These are phyloP conservation scores for Thelaira solivaga DNA, from an alignment of 2,888 invertebrate genomes.

Conservation along the genomic window DNA sequence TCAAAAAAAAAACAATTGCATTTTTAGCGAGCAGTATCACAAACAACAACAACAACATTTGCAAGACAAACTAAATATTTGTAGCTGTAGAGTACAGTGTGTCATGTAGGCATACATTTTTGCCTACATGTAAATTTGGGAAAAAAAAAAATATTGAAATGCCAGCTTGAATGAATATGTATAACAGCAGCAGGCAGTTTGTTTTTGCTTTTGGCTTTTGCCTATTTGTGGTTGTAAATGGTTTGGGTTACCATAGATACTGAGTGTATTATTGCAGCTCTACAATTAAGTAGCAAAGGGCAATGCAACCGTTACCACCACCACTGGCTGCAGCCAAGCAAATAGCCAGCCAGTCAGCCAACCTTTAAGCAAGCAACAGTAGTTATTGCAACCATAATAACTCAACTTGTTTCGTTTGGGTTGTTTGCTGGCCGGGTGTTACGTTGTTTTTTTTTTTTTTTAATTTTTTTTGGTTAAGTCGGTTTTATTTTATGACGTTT, in stretches of 20 bases:
- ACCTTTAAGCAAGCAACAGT: conserved; percentile 25
- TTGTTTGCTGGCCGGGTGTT: conserved; percentile 22
- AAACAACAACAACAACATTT: conserved; percentile 19
- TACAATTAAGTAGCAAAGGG: conserved; percentile 33
- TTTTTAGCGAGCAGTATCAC: conserved; percentile 44
- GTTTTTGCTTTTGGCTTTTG: too few relatives aligned
- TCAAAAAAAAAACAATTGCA: conserved; percentile 33
- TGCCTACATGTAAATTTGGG: too few relatives aligned
- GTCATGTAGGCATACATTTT: not conserved
- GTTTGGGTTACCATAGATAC: conserved; percentile 27
- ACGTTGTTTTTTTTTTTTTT: not conserved
- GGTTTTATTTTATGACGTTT: conserved; percentile 64
- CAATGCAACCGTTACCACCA: not conserved
- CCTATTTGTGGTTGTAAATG: not conserved
- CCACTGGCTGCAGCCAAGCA: conserved; percentile 1
- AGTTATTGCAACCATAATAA: conserved; percentile 29
- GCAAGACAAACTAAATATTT: not conserved
- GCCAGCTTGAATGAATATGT: not conserved
- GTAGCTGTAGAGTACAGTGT: not conserved
- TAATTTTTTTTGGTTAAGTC: conserved; percentile 15
- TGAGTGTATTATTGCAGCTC: conserved; percentile 5
- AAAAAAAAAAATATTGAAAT: conserved; percentile 19
- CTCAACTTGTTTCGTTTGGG: conserved; percentile 20
- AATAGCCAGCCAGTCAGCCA: too few relatives aligned
- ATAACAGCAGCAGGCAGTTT: too few relatives aligned